phyloP scores from a whole-genome alignment of 2,797 vertebrate genomes.

The Xiphophorus birchmanni region DNA sequence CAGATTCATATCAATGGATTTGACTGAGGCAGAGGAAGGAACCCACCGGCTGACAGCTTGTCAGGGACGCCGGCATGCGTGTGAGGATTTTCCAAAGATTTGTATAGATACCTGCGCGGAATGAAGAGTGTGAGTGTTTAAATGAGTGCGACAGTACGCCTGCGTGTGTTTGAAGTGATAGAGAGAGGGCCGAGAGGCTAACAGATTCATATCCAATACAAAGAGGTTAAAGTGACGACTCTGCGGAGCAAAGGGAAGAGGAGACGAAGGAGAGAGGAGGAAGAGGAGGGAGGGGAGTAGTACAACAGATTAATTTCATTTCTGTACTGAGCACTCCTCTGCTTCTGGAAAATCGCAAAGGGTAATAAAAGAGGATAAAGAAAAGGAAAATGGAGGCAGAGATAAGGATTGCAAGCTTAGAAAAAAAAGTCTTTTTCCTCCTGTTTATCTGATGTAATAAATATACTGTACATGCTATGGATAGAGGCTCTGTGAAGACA shows the following conservation, averaged over 20 bases:
- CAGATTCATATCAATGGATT: conserved; percentile 73
- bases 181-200: conserved; percentile 64
- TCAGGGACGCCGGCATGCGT: conserved; percentile 64
- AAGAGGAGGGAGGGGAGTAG: conserved; percentile 51
- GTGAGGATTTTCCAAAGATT: conserved; percentile 54
- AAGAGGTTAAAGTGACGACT: conserved; percentile 78
- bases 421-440: conserved; percentile 23
- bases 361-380: conserved; percentile 72
- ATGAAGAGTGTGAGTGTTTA: conserved; percentile 51
- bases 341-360: conserved; percentile 49
- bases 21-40: conserved; percentile 70
- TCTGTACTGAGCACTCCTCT: conserved; percentile 69
- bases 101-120: conserved; percentile 65
- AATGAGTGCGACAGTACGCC: conserved; percentile 51
- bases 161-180: conserved; percentile 54
- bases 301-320: conserved; percentile 83
- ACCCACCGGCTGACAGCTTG: conserved; percentile 61
- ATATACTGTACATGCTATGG: conserved; percentile 61
- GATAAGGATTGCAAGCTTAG: conserved; percentile 57
- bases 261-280: conserved; percentile 55
- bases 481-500: conserved; percentile 61
- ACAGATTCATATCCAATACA: conserved; percentile 80
- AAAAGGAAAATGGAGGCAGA: conserved; percentile 33
- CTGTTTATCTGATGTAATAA: conserved; percentile 76
- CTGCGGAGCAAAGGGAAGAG: conserved; percentile 69